These are phyloP conservation scores for Pyxicephalus adspersus DNA, from an alignment of 2,113 vertebrate species.

Conservation along the genomic window DNA sequence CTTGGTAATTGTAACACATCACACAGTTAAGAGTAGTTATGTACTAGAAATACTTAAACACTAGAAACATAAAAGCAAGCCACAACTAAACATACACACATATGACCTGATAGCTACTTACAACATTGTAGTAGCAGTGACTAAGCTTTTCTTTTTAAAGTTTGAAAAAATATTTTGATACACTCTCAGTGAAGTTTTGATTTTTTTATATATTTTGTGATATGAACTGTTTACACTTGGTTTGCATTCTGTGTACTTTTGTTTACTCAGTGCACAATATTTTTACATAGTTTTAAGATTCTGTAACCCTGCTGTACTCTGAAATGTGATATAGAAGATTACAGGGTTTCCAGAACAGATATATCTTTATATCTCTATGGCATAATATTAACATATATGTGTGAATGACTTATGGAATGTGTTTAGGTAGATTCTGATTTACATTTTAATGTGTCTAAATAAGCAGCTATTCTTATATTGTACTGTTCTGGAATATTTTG, in stretches of 20 bases:
- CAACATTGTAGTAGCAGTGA: neutral
- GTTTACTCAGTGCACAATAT: neutral
- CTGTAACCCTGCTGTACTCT: conserved; percentile 58
- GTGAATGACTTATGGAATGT: conserved; percentile 74
- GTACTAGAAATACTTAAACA: too few species aligned
- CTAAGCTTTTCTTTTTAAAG: neutral
- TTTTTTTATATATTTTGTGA: conserved; percentile 46
- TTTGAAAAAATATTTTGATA: conserved; percentile 30
- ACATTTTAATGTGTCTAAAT: conserved; percentile 74
- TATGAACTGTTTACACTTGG: conserved; percentile 46
- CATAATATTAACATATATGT: conserved; percentile 59
- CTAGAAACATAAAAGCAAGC: too few species aligned
- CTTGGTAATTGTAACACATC: too few species aligned
- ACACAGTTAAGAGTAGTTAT: too few species aligned
- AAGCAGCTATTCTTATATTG: conserved; percentile 73
- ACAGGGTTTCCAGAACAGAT: conserved; percentile 59
- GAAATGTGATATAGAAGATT: conserved; percentile 74
- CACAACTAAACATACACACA: too few species aligned
- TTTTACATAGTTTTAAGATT: conserved; percentile 56
- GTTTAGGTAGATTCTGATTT: conserved; percentile 76
- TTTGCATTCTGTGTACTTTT: conserved; percentile 9
- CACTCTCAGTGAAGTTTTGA: neutral
- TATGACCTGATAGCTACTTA: too few species aligned
- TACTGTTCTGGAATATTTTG: conserved; percentile 77
- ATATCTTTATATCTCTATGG: conserved; percentile 17